A percentile compares a stretch with the other conserved stretches of the same genome.
Evolutionary conservation across 2,888 invertebrate genomes (phyloP).

Genomic region (Drosophila rellima): DNA sequence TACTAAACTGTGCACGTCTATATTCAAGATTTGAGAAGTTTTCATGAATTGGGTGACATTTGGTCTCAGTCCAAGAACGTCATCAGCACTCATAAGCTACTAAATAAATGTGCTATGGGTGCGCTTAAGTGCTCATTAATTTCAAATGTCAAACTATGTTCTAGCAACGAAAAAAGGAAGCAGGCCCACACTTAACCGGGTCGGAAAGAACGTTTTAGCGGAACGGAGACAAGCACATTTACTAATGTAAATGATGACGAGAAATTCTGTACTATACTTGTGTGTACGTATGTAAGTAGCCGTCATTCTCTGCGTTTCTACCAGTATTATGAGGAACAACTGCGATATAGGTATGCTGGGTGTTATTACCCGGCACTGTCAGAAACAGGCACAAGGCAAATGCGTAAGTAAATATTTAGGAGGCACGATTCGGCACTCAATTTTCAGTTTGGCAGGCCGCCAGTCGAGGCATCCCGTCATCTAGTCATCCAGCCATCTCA

Average conservation of each 20-base stretch:
- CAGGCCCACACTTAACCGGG: conserved; percentile 10
- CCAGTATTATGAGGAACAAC: background rate
- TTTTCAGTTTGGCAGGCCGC: conserved; percentile 28
- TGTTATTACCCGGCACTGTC: conserved; percentile 45
- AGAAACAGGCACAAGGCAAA: conserved; percentile 26
- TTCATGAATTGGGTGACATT: conserved; percentile 26
- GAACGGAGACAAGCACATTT: conserved; percentile 13
- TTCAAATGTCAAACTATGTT: conserved; percentile 70
- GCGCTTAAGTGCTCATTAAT: conserved; percentile 82
- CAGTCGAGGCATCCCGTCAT: conserved; percentile 15
- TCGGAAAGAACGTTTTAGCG: conserved; percentile 7
- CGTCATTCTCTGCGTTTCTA: background rate
- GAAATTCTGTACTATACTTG: conserved; percentile 1
- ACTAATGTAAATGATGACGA: conserved; percentile 23
- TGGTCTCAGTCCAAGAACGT: conserved; percentile 36
- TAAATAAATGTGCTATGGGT: conserved; percentile 79
- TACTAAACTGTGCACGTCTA: conserved; percentile 5
- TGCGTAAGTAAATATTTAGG: conserved; percentile 39
- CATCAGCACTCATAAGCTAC: conserved; percentile 50
- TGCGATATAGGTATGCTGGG: conserved; percentile 49
- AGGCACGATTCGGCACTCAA: conserved; percentile 27
- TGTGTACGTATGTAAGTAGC: conserved; percentile 9
- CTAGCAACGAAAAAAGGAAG: conserved; percentile 13
- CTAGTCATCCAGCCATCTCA: background rate
- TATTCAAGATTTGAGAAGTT: conserved; percentile 29